Conservation (phyloP, 2,797 vertebrate species). For the Sphenopsis melanotis region DNA sequence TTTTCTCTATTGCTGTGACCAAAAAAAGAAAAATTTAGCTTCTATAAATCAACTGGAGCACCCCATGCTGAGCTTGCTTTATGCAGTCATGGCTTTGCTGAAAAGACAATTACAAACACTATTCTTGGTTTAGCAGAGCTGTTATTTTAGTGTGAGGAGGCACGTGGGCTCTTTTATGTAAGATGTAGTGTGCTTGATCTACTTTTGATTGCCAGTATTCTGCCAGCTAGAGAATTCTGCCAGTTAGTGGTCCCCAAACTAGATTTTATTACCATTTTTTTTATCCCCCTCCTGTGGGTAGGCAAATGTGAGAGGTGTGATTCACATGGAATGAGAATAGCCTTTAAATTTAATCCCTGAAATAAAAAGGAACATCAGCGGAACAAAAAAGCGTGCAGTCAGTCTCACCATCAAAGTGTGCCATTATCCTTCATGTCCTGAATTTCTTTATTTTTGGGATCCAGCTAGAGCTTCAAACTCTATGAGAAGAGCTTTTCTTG, state of each 20-base stretch:
- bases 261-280: neutral
- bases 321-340: neutral
- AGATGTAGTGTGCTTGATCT: neutral
- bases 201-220: neutral
- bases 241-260: neutral
- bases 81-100: neutral
- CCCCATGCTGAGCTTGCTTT: neutral
- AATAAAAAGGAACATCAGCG: neutral
- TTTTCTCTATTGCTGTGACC: neutral
- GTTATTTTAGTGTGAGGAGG: neutral
- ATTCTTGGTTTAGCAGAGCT: conserved; percentile 1
- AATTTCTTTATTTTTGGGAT: neutral
- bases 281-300: neutral
- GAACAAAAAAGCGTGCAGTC: neutral
- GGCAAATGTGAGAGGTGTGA: neutral
- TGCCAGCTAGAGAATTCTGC: neutral
- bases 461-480: neutral
- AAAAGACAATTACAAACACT: neutral
- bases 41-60: neutral
- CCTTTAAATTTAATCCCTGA: neutral
- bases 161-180: neutral
- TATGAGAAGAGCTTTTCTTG: neutral
- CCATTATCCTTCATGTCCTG: neutral
- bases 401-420: neutral
- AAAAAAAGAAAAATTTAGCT: neutral